Evolutionary conservation across 1,140 invertebrate genomes (phyloP).

Genomic region (Musca domestica): DNA sequence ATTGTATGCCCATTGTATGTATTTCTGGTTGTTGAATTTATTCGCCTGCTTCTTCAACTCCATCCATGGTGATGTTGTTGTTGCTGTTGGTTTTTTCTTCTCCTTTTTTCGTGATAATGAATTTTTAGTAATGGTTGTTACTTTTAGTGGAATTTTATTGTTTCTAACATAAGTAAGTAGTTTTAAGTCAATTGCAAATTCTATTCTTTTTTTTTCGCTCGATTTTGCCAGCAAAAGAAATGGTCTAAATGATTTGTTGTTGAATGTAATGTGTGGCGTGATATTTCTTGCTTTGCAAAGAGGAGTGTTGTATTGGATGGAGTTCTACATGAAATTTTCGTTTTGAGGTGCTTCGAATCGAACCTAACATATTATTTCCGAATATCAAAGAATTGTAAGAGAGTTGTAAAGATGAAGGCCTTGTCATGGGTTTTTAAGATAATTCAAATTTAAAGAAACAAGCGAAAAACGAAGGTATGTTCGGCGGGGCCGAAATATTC

Average conservation of each 20-base stretch:
- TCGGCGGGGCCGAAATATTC: too few relatives aligned
- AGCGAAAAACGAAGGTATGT: too few relatives aligned
- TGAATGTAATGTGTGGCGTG: too few relatives aligned
- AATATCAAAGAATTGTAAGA: too few relatives aligned
- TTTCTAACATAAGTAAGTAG: constrained; percentile 10
- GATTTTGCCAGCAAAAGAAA: not conserved
- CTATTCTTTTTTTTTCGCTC: not conserved
- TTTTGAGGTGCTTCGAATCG: too few relatives aligned
- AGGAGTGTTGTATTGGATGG: too few relatives aligned
- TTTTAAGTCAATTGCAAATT: constrained; percentile 15
- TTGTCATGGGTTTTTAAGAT: too few relatives aligned
- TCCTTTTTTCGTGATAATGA: constrained; percentile 9
- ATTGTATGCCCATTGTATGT: not conserved
- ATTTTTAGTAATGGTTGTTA: constrained; percentile 3
- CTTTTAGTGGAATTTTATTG: constrained; percentile 9
- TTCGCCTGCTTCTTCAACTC: not conserved
- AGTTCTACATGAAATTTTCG: too few relatives aligned
- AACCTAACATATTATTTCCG: too few relatives aligned
- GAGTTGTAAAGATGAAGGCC: too few relatives aligned
- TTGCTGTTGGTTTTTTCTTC: not conserved
- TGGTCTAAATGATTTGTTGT: not conserved
- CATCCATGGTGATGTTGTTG: not conserved
- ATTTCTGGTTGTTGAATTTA: not conserved
- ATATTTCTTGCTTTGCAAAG: too few relatives aligned
- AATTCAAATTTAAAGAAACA: too few relatives aligned